Evolutionary conservation across 2,113 vertebrate genomes (phyloP).

Genomic region (Tor tambroides): DNA sequence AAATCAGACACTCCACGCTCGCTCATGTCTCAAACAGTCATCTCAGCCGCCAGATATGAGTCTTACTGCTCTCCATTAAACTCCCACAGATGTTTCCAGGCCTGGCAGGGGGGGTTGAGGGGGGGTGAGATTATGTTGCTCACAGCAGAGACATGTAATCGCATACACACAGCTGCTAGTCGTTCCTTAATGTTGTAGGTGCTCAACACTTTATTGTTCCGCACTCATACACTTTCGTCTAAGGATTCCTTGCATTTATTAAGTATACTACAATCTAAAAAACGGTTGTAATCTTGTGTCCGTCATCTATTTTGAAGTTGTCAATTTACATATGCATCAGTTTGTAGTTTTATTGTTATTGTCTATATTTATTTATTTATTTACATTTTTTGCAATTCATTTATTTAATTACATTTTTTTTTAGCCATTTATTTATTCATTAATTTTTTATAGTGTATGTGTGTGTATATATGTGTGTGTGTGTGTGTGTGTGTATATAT

Average conservation of each 20-base stretch:
- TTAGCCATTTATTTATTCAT: background rate
- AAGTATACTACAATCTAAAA: background rate
- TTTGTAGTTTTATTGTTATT: too few relatives aligned
- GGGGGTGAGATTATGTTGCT: conserved; percentile 46
- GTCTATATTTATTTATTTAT: background rate
- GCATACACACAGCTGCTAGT: conserved; percentile 58
- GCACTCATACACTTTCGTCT: background rate
- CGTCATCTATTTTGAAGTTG: background rate
- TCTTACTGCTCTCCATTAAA: conserved; percentile 51
- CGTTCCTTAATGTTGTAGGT: conserved; percentile 48
- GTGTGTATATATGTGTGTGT: too few relatives aligned
- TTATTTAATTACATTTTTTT: background rate
- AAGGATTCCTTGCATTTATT: background rate
- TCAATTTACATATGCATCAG: too few relatives aligned
- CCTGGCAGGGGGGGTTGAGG: conserved; percentile 34
- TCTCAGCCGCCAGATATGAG: conserved; percentile 55
- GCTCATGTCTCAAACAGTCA: conserved; percentile 49
- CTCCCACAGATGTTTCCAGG: conserved; percentile 59
- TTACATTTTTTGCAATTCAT: background rate
- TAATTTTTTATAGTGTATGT: background rate
- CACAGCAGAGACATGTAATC: conserved; percentile 55
- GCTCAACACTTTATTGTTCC: conserved; percentile 31
- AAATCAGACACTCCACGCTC: conserved; percentile 44
- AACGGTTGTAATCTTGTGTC: background rate
- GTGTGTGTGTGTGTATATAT: too few relatives aligned